Base-by-base conservation (phyloP, 1,140 invertebrate species). In the Drosophila nigromelanica region DNA sequence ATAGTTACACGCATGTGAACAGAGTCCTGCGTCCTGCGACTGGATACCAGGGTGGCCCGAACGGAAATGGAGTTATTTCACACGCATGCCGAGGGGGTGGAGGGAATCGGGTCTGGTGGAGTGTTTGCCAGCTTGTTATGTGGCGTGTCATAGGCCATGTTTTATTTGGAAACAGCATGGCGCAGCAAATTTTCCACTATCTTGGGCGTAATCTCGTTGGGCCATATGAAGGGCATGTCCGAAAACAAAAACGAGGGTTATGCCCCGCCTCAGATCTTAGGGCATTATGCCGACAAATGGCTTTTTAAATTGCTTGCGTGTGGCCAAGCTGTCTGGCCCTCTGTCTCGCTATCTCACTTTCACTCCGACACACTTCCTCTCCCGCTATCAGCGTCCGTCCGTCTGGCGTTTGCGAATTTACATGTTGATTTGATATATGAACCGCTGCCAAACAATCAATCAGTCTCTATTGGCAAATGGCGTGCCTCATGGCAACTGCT, bases 381-480 rank as follows among this genome's bases (percentile, higher is more conserved):
- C 18, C 24, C 10, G 43, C 35, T 30, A 43, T 40, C 68, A 45
- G 33, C 52, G 18, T 58, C 48, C 27, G 27, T 27, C 27, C 27
- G 27, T 27, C 27, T 27, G 27, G 27, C 27, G 27, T 27, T 27
- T 61, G 54, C 60, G 40, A 61, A 82, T 81, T 87, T 87, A 78
- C 82, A 86, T 87, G 82, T 63, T 78, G 78, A 86, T 87, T 81
- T 87, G 82, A 87, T 86, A 86, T 87, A 86, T 81, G 82, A 86
- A 70, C 81, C 68, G 67, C 67, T 70, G 67, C 47, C 67, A 69
- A 48, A 66, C 82, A 67, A 86, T 87, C 75, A 87, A 87, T 86
- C 82, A 87, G 75, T 42, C 52, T 52, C 69, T 67, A 76, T 69
- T 76, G 71, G 66, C 54, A 37, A 85, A 67, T 68, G 33, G 50